Evolutionary conservation across 2,113 vertebrate species (phyloP).

Genomic region (Dipodomys merriami): DNA sequence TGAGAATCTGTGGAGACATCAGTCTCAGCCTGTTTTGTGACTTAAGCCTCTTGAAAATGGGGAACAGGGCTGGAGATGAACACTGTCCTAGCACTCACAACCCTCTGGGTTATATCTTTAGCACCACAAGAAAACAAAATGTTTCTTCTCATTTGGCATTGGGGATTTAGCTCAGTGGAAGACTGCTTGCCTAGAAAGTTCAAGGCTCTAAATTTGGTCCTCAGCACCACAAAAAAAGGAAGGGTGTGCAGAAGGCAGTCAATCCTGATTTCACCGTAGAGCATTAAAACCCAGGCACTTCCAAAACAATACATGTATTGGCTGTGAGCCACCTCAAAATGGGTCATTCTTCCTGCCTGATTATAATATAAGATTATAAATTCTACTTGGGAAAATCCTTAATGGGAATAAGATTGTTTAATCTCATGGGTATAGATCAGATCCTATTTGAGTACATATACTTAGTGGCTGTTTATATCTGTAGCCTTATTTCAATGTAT

Average conservation of each 20-base stretch:
- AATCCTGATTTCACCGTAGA: neutral
- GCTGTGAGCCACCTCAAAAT: neutral
- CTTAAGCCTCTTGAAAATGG: neutral
- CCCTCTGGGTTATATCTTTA: too few species aligned
- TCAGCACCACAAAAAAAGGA: too few species aligned
- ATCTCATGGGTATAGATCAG: conserved; percentile 7
- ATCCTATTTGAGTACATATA: neutral
- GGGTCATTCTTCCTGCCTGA: neutral
- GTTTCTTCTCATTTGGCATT: too few species aligned
- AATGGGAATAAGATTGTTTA: conserved; percentile 33
- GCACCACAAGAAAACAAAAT: too few species aligned
- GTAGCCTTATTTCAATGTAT: neutral
- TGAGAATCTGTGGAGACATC: conserved; percentile 78
- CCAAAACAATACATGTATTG: neutral
- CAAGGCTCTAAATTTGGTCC: too few species aligned
- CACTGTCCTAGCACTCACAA: too few species aligned
- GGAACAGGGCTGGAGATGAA: neutral
- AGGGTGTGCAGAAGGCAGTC: too few species aligned
- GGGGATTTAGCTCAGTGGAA: too few species aligned
- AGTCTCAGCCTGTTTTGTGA: neutral
- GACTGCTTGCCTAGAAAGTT: too few species aligned
- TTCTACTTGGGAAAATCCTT: neutral
- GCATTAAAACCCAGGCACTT: neutral
- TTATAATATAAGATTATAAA: neutral
- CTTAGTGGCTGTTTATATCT: neutral